Base-by-base conservation (phyloP, 2,113 vertebrate genomes). In the Marcusenius ussheri region DNA sequence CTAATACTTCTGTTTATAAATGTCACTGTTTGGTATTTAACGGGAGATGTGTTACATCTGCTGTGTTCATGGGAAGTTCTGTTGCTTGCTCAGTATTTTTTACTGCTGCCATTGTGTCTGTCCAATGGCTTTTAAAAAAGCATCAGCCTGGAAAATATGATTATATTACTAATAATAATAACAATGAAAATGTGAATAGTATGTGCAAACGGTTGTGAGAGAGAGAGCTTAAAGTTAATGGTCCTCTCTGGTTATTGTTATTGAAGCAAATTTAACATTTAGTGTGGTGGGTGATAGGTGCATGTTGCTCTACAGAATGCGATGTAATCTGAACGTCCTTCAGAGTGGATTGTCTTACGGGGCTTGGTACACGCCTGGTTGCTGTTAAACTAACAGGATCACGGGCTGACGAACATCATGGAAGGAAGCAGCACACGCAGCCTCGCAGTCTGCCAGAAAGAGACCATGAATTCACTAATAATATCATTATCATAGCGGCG, bases 11-110 rank as follows among this genome's bases (percentile, higher is more conserved):
- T 70, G 62, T 70, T 70, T 80, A 80, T 80, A 80, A 80, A 80
- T 80, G 31, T 80, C 74, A 80, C 74, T 80, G 13, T 80, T 80
- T 80, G 74, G 74, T 80, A 80, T 80, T 80, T 80, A 77, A 80
- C 74, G 1, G 35, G 35, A 42, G 74, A 80, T 6, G 74, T 80
- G 74, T 80, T 80, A 42, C 74, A 80, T 80, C 74, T 39, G 74
- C 74, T 80, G 74, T 42, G 74, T 42, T 42, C 35, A 42, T 80
- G 31, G 35, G 74, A 80, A 80, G 35, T 80, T 42, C 35, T 19
- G 74, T 2, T 7, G 74, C 70, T 80, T 80, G 74, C 74, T 80
- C 31, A 80, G 15, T 19, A 80, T 42, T 42, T 80, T 80, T 5
- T 17, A 35, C 74, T 80, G 35, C 31, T 17, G 15, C 17, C 74